phyloP scores from a whole-genome alignment of 2,888 invertebrate genomes.

The Archips crataeganus region DNA sequence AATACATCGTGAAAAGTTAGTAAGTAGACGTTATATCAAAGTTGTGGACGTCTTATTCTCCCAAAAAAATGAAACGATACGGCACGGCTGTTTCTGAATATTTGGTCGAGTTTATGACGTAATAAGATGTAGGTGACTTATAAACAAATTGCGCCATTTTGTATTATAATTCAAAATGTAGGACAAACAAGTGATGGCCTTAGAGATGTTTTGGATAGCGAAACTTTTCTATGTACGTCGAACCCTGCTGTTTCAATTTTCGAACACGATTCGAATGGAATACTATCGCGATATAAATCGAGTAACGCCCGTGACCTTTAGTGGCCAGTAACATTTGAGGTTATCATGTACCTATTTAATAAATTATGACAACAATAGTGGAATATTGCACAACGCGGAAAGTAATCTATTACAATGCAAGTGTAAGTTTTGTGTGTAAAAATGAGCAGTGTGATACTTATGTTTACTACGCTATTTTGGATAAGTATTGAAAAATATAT shows the following conservation, averaged over 20 bases:
- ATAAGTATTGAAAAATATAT: too few relatives aligned
- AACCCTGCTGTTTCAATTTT: slow-evolving; percentile 83
- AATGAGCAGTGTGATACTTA: neutral
- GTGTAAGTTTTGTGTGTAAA: neutral
- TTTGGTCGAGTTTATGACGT: neutral
- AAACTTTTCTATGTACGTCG: slow-evolving; percentile 57
- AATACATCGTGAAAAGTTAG: too few relatives aligned
- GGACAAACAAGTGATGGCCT: slow-evolving; percentile 65
- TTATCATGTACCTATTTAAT: slow-evolving; percentile 34
- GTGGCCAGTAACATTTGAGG: slow-evolving; percentile 52
- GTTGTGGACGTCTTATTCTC: neutral
- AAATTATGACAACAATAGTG: slow-evolving; percentile 6
- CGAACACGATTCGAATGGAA: slow-evolving; percentile 71
- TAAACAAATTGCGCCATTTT: neutral
- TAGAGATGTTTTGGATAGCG: slow-evolving; percentile 64
- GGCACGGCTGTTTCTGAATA: neutral
- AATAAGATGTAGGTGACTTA: neutral
- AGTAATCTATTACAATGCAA: neutral
- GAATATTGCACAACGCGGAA: neutral
- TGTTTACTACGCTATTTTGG: neutral
- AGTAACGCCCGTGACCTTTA: slow-evolving; percentile 74
- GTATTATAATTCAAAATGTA: slow-evolving; percentile 59
- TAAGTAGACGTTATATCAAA: too few relatives aligned
- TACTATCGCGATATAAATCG: slow-evolving; percentile 71
- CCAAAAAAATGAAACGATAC: neutral